phyloP scores from a whole-genome alignment of 92 coral and sea anemone species.

The Epizoanthus illoricatus region DNA sequence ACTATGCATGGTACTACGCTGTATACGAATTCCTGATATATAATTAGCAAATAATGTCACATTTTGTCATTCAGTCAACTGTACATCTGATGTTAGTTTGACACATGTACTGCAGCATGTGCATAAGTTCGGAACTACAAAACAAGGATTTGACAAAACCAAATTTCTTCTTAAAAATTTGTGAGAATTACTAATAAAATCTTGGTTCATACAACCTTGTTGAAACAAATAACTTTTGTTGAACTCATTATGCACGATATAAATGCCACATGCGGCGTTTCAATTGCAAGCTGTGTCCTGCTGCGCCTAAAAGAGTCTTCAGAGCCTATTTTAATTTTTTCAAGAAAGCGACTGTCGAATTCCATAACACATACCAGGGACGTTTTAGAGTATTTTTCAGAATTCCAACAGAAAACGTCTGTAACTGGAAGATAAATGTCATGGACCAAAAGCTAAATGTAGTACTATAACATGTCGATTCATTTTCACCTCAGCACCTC shows the following conservation, averaged over 20 bases:
- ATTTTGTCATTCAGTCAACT: background rate
- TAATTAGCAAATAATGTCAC: background rate
- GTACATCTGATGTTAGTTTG: background rate
- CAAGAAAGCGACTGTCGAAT: conserved; percentile 4
- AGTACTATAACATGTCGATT: too few relatives aligned
- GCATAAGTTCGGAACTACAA: too few relatives aligned
- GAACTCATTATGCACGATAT: too few relatives aligned
- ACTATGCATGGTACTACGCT: background rate
- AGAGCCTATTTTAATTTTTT: background rate
- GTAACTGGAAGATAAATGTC: background rate
- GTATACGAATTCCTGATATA: background rate
- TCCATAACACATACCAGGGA: conserved; percentile 9
- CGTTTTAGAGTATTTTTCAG: background rate
- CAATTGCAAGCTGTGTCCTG: conserved; percentile 3
- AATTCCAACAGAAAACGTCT: background rate
- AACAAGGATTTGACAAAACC: background rate
- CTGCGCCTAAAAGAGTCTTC: conserved; percentile 9
- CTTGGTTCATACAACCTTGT: background rate
- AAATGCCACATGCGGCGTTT: conserved; percentile 1
- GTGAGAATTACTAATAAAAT: background rate
- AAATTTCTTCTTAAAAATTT: background rate
- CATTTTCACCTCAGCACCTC: too few relatives aligned
- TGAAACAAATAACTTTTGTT: background rate
- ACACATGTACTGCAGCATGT: background rate
- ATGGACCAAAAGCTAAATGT: background rate